Conservation (phyloP, 2,888 invertebrate species). For the Agrilus mali region DNA sequence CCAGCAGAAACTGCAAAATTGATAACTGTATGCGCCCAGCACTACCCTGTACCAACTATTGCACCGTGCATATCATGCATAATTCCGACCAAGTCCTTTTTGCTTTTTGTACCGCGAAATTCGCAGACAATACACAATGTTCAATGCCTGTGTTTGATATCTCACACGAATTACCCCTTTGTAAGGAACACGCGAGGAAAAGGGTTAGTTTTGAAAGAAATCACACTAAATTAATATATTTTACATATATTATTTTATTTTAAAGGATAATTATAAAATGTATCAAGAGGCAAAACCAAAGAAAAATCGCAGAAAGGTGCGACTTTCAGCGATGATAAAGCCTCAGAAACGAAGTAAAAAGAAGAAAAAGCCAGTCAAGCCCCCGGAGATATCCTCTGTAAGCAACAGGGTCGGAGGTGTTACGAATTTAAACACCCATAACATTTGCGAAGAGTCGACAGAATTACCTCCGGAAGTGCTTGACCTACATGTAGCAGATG, state of each 20-base stretch:
- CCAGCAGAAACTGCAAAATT: conserved; percentile 14
- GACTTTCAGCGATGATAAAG: conserved; percentile 40
- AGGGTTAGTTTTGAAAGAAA: conserved; percentile 37
- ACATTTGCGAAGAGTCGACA: conserved; percentile 20
- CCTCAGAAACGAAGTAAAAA: conserved; percentile 46
- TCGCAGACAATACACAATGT: conserved; percentile 66
- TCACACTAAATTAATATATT: background rate
- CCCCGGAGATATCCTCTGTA: conserved; percentile 13
- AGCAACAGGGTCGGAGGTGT: background rate
- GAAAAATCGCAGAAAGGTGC: conserved; percentile 47
- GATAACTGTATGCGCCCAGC: conserved; percentile 35
- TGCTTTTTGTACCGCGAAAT: conserved; percentile 69
- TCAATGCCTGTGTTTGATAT: conserved; percentile 68
- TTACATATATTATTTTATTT: conserved; percentile 6
- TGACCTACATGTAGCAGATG: conserved; percentile 41
- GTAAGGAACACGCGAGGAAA: conserved; percentile 74
- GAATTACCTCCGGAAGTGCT: conserved; percentile 38
- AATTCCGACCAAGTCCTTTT: conserved; percentile 66
- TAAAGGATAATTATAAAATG: conserved; percentile 68
- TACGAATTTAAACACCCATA: background rate
- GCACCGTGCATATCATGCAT: conserved; percentile 71
- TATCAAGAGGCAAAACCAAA: conserved; percentile 66
- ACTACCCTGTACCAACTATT: conserved; percentile 69
- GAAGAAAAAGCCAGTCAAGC: conserved; percentile 25
- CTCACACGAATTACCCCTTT: conserved; percentile 69